These are phyloP conservation scores for Prunella fulvescens DNA, from an alignment of 2,113 vertebrate species.

Conservation along the genomic window DNA sequence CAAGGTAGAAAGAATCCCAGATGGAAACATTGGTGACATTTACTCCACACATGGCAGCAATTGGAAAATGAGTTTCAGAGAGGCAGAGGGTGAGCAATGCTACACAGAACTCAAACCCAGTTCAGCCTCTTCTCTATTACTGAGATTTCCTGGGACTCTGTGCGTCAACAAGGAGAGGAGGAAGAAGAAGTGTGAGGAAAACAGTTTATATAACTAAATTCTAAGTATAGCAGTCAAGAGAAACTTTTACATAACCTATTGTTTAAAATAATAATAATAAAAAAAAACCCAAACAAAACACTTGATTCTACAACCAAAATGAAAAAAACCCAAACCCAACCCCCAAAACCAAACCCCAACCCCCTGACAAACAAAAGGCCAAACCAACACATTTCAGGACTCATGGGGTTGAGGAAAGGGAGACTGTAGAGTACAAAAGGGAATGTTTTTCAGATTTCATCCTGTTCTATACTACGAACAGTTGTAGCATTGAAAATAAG, in stretches of 20 bases:
- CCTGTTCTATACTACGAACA: neutral
- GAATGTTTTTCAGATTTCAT: neutral
- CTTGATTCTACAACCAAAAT: neutral
- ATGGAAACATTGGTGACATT: slow-evolving; percentile 17
- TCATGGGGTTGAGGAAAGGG: neutral
- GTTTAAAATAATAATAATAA: neutral
- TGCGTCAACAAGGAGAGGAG: neutral
- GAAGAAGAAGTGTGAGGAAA: slow-evolving; percentile 30
- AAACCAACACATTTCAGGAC: neutral
- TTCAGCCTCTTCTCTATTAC: neutral
- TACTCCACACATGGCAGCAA: neutral
- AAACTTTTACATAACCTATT: slow-evolving; percentile 16
- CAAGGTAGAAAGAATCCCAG: slow-evolving; percentile 23
- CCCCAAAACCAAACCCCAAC: neutral
- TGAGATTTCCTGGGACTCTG: neutral
- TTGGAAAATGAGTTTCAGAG: neutral
- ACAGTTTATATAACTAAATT: slow-evolving; percentile 47
- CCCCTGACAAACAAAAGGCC: neutral
- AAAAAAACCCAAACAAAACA: neutral
- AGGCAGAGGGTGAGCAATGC: slow-evolving; percentile 1
- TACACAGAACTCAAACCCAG: neutral
- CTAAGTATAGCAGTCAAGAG: slow-evolving; percentile 11
- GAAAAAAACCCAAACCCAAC: neutral
- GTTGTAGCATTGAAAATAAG: neutral
- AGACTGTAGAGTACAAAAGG: neutral